Evolutionary conservation across 2,797 vertebrate species (phyloP).

Genomic region (Glossophaga mutica): DNA sequence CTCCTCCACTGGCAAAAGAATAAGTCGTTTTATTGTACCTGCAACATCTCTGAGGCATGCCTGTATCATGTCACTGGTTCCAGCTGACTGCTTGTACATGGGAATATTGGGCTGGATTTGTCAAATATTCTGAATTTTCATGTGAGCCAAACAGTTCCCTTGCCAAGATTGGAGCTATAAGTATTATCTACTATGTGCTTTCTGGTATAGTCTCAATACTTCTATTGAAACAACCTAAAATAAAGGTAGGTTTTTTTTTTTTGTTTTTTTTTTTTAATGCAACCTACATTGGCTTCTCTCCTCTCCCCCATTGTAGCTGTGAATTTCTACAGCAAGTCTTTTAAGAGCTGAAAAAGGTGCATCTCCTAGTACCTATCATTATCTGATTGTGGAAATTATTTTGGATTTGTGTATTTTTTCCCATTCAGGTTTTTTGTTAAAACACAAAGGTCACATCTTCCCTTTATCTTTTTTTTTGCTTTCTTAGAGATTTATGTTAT

Average conservation of each 20-base stretch:
- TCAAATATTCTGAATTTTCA: conserved; percentile 15
- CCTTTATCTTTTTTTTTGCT: neutral
- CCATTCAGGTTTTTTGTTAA: neutral
- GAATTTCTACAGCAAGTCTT: neutral
- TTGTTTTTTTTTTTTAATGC: neutral
- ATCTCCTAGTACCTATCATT: neutral
- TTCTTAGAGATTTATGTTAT: neutral
- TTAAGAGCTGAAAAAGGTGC: neutral
- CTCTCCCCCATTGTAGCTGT: neutral
- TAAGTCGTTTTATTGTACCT: neutral
- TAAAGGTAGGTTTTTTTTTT: neutral
- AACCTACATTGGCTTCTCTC: neutral
- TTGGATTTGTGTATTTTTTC: neutral
- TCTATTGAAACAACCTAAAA: neutral
- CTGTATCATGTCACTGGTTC: neutral
- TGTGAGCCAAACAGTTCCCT: neutral
- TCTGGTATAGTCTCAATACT: neutral
- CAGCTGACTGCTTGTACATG: neutral
- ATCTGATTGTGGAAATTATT: neutral
- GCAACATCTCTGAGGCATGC: neutral
- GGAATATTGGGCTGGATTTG: neutral
- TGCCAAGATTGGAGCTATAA: neutral
- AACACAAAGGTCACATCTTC: neutral
- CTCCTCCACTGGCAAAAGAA: neutral
- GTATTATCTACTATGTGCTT: neutral